Conservation (phyloP, 2,888 invertebrate species). For the Lapara coniferarum region DNA sequence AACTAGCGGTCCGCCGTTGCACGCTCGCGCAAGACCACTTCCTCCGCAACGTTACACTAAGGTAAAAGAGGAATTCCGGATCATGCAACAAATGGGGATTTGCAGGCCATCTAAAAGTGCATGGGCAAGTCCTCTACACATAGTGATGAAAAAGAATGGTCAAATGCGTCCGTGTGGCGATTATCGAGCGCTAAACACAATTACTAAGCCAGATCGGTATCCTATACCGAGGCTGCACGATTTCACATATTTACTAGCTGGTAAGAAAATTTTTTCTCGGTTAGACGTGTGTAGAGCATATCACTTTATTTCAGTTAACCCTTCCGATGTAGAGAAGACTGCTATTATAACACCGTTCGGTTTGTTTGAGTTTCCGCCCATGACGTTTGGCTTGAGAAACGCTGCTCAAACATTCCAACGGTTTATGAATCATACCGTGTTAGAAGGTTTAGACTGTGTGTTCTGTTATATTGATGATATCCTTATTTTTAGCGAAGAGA, state of each 20-base stretch:
- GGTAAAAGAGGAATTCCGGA: background rate
- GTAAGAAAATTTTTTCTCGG: constrained; percentile 5
- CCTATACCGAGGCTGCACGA: constrained; percentile 11
- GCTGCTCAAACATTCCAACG: constrained; percentile 33
- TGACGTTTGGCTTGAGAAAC: no score
- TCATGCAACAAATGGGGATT: background rate
- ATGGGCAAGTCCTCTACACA: constrained; percentile 3
- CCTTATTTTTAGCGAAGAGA: constrained; percentile 36
- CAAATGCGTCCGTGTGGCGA: background rate
- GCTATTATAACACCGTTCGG: constrained; percentile 26
- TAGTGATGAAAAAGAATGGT: background rate
- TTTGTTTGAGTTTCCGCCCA: no score
- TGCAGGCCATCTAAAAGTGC: background rate
- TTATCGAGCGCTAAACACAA: constrained; percentile 3
- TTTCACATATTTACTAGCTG: background rate
- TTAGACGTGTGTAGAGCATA: constrained; percentile 11
- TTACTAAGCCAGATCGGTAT: constrained; percentile 14
- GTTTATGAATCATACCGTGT: constrained; percentile 33
- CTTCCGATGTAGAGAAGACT: constrained; percentile 10
- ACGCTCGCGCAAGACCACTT: background rate
- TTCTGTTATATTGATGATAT: constrained; percentile 50
- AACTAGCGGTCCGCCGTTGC: background rate
- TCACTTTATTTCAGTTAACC: background rate
- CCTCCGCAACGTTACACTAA: background rate
- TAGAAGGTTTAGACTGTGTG: constrained; percentile 31